Conservation (phyloP, 2,113 vertebrate species). For the Cephalopholis sonnerati region DNA sequence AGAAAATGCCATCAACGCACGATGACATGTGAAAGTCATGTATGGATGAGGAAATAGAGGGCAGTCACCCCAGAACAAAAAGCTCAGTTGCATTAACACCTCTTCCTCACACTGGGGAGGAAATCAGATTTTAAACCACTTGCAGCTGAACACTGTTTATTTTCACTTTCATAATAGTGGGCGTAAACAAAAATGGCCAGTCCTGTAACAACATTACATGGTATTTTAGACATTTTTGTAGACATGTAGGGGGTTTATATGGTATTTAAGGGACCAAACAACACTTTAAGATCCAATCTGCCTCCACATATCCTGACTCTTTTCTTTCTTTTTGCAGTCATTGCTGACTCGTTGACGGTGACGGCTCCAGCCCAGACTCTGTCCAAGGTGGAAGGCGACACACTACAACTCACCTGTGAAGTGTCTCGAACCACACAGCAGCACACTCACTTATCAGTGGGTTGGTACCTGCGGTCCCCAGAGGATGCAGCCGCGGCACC, state of each 20-base stretch:
- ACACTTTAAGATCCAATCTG: background rate
- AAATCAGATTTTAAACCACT: slow-evolving; percentile 48
- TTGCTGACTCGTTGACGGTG: slow-evolving; percentile 91
- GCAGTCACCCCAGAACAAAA: slow-evolving; percentile 48
- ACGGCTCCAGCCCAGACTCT: slow-evolving; percentile 87
- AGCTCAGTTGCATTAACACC: slow-evolving; percentile 38
- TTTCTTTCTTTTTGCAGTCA: slow-evolving; percentile 86
- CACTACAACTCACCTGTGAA: slow-evolving; percentile 92
- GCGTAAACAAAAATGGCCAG: slow-evolving; percentile 15
- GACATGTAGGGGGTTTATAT: background rate
- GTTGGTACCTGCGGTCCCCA: slow-evolving; percentile 90
- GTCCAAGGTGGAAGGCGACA: slow-evolving; percentile 94
- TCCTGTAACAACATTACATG: background rate
- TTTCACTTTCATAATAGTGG: slow-evolving; percentile 11
- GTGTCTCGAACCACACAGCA: slow-evolving; percentile 89
- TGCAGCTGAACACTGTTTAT: slow-evolving; percentile 38
- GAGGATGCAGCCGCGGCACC: slow-evolving; percentile 82
- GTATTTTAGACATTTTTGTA: background rate
- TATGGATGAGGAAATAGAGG: slow-evolving; percentile 57
- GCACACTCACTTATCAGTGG: slow-evolving; percentile 94
- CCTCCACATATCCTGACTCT: background rate
- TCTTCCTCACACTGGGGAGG: slow-evolving; percentile 24
- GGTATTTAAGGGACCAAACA: background rate
- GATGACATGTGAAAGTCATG: slow-evolving; percentile 57
- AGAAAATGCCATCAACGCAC: slow-evolving; percentile 48